Evolutionary conservation across 2,888 invertebrate genomes (phyloP), one percentile per base, ranked within the genome.

Genomic region (Zygogramma bicolorata): DNA sequence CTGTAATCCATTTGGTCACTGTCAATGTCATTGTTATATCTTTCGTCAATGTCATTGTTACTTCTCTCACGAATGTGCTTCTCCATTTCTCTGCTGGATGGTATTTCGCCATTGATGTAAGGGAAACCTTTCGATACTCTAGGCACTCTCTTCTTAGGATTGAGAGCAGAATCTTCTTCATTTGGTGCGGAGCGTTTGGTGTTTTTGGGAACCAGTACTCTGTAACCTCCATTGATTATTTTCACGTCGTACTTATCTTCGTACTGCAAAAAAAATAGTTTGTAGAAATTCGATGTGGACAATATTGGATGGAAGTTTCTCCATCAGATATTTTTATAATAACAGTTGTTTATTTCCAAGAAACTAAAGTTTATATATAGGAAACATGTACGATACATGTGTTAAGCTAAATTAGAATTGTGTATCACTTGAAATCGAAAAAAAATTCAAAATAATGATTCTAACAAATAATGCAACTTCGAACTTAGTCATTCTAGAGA

Each of bases 101-200:
- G 63, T 20, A 71, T 58, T 58, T 71, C 73, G 25, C 70, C 70
- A 25, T 68, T 38, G 10, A 67, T 61, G n/a, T 68, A 68, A 13
- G 67, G 71, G 58, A 58, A 68, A 2, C 46, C 68, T n/a, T 29
- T 15, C 2, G 58, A 27, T 25, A 46, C n/a, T 53, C 65, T 20
- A 15, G 65, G 49, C 31, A 25, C 57, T 31, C 70, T 66, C 4
- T 29, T 6, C 18, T 66, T 34, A 25, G 15, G 15, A n/a, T 34
- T 63, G 15, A 49, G 49, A 8, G 10, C 40, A 15, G 38, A 49
- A 6, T 31, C 53, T 7, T 68, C 65, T 15, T 66, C 66, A 8
- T 66, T 60, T 15, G 42, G 31, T 4, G 53, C 60, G 20, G 49
- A 42, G 18, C 34, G 29, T 10, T 40, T 58, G 20, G 4, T 42